Evolutionary conservation across 1,140 invertebrate genomes (phyloP), one percentile per base, ranked within the genome.

Genomic region (Teleogryllus occipitalis): DNA sequence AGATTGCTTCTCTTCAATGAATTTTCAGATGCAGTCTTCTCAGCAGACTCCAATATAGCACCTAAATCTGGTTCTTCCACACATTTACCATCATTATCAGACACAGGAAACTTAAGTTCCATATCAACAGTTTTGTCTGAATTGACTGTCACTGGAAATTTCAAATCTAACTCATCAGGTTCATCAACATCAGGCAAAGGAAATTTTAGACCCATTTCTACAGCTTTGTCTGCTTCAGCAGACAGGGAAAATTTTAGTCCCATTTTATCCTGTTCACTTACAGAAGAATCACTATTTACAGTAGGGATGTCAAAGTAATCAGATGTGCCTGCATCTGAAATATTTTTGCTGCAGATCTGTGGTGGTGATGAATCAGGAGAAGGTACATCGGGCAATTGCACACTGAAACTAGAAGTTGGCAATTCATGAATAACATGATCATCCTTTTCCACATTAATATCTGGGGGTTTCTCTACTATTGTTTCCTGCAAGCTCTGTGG

Each of bases 1-100:
- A 88, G 85, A 75, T 84, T 86, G 12, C 83, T 86, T 84, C 76
- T 84, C 86, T 47, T 84, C 85, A n/a, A 8, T n/a, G n/a, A 47
- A 3, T 4, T 77, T 8, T 47, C 2, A 76, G 21, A 10, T 2
- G 39, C 21, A 21, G 76, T n/a, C 7, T 10, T 14, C 18, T 65
- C 54, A 14, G 76, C 22, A 22, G 46, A 8, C 5, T 77, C 47
- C 47, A 77, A 48, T 10, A 77, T 77, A 48, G 76, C 47, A 47
- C 76, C 76, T 48, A 77, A 49, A 77, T 77, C 76, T 77, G 76
- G 15, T 8, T 77, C 76, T 49, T 48, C 76, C 47, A 48, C n/a
- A 21, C 10, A 65, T 7, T 18, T 65, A 2, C 18, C 54, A 3
- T 10, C 10, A 65, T 18, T 65, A 65, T 18, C 54, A 14, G 54